Conservation (phyloP, 2,797 vertebrate genomes). For the Enteromius unitaeniatus region DNA sequence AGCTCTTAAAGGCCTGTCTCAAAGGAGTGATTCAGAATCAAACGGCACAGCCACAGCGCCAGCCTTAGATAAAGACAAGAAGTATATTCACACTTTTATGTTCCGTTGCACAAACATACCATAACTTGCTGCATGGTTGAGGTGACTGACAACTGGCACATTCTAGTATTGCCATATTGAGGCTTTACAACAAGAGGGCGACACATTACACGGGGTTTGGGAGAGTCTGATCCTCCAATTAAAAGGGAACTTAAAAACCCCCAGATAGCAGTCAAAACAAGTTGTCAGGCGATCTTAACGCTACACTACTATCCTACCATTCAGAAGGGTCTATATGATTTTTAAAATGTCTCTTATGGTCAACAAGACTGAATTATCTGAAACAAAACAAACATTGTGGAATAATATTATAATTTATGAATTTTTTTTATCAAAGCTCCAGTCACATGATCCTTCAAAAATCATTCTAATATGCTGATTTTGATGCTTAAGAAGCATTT, state of each 20-base stretch:
- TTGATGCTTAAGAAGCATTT: not conserved
- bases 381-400: not conserved
- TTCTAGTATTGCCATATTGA: not conserved
- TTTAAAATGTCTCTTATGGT: not conserved
- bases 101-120: conserved; percentile 18
- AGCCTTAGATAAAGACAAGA: conserved; percentile 42
- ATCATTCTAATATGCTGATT: not conserved
- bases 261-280: not conserved
- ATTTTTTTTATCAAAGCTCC: not conserved
- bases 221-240: not conserved
- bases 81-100: conserved; percentile 37
- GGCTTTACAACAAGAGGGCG: not conserved
- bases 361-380: not conserved
- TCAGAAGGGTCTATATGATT: not conserved
- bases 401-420: not conserved
- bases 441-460: not conserved
- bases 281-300: not conserved
- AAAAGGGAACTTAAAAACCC: not conserved
- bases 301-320: not conserved
- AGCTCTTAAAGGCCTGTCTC: conserved; percentile 31
- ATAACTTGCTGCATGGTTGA: conserved; percentile 14
- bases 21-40: conserved; percentile 39
- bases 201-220: not conserved
- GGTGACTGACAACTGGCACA: conserved; percentile 3
- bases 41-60: conserved; percentile 27